Base-by-base conservation (phyloP, 2,797 vertebrate species). In the Xenopus petersii region DNA sequence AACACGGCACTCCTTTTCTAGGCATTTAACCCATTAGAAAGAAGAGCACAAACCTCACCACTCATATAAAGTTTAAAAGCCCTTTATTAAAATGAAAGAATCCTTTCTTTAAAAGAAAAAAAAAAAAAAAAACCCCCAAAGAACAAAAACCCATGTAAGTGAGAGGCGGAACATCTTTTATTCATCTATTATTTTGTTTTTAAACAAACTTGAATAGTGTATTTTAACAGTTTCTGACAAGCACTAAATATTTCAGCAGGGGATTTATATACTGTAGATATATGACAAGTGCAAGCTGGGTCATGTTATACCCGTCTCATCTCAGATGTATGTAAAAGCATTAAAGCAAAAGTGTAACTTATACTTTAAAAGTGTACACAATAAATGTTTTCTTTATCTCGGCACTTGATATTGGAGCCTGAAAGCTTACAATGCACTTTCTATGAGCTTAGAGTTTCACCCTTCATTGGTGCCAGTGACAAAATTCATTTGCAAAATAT, bases 401-500 rank as follows among this genome's bases (percentile, higher is more conserved):
- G 75, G 64, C 15, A 81, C 67, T 11, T 75, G 79, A 80, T 61
- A 80, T 82, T n/a, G 66, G 74, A 83, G 36, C 70, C 79, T 84
- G 79, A 82, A 84, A 83, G 66, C 48, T 74, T 75, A 48, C 12
- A 68, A 55, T 79, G 75, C 59, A 73, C 67, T 85, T 82, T 70
- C 70, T 67, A 71, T 30, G 26, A 30, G 26, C 26, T 30, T 30
- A 30, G 1, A 11, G 76, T 83, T 86, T 87, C 82, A 84, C 71
- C 83, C 81, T 83, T 79, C 76, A 72, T 15, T 81, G 80, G 83
- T 85, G 79, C 74, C 75, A 76, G 13, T 68, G 86, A 87, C 81
- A 86, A 80, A 76, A 83, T 81, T 67, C 80, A 58, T 81, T 79
- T 85, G 70, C 81, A 79, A 84, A 80, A 87, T 92, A 91, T 90